These are phyloP conservation scores for Labrus mixtus DNA, from an alignment of 2,113 vertebrate species.

Conservation along the genomic window DNA sequence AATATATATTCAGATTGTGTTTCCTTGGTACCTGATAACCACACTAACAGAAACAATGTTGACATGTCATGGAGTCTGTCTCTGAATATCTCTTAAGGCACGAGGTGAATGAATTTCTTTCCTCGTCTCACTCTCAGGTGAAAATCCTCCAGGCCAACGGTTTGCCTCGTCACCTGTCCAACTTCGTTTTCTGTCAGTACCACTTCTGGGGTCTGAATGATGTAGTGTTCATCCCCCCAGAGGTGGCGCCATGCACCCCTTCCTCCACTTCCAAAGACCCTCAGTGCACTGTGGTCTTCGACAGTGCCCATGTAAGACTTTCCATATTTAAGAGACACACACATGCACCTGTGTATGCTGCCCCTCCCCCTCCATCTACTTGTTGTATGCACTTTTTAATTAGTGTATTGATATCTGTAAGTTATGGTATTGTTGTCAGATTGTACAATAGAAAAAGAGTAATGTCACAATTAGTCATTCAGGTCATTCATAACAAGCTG, in stretches of 20 bases:
- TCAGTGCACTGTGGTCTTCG: slow-evolving; percentile 94
- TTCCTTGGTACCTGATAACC: no score
- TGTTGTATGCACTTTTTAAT: background rate
- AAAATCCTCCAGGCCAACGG: slow-evolving; percentile 96
- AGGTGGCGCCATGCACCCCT: slow-evolving; percentile 85
- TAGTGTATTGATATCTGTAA: no score
- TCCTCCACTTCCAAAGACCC: slow-evolving; percentile 88
- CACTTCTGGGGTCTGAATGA: slow-evolving; percentile 92
- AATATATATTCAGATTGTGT: background rate
- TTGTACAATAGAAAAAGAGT: no score
- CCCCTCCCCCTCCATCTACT: background rate
- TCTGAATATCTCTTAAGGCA: background rate
- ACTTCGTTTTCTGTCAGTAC: slow-evolving; percentile 97
- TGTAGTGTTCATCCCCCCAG: slow-evolving; percentile 87
- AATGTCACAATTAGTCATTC: no score
- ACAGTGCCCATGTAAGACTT: slow-evolving; percentile 86
- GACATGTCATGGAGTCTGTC: background rate
- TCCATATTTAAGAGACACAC: background rate
- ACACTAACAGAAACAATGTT: background rate
- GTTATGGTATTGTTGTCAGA: no score
- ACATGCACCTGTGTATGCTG: background rate
- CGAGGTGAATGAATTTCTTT: background rate
- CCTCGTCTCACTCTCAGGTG: slow-evolving; percentile 79
- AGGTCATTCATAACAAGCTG: no score
- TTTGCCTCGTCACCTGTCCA: slow-evolving; percentile 92